Evolutionary conservation across 2,113 vertebrate genomes (phyloP).

Genomic region (Steatornis caripensis): DNA sequence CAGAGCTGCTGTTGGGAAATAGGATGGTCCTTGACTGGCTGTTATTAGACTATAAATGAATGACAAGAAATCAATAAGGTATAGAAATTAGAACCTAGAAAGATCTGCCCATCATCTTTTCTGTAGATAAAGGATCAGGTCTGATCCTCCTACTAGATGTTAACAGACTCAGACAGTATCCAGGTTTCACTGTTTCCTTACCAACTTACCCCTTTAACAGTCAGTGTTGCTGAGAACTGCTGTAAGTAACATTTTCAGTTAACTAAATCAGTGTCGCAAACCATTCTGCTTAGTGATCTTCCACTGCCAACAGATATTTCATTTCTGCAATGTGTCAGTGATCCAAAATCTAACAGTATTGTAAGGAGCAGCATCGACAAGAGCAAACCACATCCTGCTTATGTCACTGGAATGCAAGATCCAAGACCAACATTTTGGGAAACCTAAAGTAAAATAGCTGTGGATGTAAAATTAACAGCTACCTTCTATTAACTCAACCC

Average conservation of each 20-base stretch:
- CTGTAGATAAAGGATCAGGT: not conserved
- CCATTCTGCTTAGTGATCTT: not conserved
- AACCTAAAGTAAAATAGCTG: not conserved
- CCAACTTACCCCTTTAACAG: not conserved
- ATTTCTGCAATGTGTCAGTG: not conserved
- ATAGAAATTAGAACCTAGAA: not conserved
- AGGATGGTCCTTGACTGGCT: not conserved
- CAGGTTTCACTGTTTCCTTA: not conserved
- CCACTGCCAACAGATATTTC: not conserved
- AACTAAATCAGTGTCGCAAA: not conserved
- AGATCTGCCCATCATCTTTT: not conserved
- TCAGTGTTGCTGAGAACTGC: not conserved
- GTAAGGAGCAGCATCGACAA: not conserved
- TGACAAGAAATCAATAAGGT: not conserved
- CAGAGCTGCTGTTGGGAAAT: not conserved
- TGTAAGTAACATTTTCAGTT: not conserved
- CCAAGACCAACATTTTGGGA: not conserved
- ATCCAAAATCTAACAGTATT: not conserved
- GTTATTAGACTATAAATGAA: not conserved
- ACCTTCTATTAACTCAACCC: not conserved
- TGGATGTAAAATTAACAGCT: not conserved
- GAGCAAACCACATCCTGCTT: not conserved
- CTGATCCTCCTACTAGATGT: not conserved
- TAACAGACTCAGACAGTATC: not conserved
- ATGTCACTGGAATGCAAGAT: not conserved